Conservation (phyloP, 1,140 invertebrate genomes). For the Eumeta japonica region DNA sequence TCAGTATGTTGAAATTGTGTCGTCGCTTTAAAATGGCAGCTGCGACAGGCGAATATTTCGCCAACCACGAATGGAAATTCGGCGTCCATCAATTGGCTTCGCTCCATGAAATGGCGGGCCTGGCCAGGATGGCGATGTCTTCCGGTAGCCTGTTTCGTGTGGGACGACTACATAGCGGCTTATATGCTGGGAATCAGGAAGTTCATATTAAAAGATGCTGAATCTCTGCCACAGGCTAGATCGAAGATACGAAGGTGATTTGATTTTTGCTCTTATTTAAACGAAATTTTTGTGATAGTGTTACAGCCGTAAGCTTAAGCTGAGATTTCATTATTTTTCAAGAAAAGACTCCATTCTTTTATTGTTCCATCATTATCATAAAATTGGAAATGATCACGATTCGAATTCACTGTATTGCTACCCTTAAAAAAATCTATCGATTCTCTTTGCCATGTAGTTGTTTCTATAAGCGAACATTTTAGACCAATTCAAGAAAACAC, state of each 20-base stretch:
- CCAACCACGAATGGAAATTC: constrained; percentile 85
- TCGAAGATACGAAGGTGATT: constrained; percentile 65
- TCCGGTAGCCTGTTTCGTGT: constrained; percentile 29
- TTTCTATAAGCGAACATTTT: too few species aligned
- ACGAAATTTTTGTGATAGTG: too few species aligned
- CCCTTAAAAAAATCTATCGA: too few species aligned
- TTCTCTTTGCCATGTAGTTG: too few species aligned
- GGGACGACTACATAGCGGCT: constrained; percentile 52
- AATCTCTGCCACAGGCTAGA: constrained; percentile 64
- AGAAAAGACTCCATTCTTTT: too few species aligned
- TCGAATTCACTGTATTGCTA: too few species aligned
- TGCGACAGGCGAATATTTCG: constrained; percentile 81
- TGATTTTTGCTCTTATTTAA: too few species aligned
- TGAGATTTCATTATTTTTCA: too few species aligned
- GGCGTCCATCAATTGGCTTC: constrained; percentile 70
- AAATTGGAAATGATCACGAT: too few species aligned
- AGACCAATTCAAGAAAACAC: too few species aligned
- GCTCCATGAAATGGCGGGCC: constrained; percentile 62
- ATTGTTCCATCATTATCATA: too few species aligned
- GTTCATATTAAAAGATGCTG: constrained; percentile 76
- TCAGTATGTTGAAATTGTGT: constrained; percentile 81
- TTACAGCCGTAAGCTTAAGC: too few species aligned
- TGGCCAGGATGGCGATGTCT: constrained; percentile 61
- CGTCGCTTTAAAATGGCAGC: constrained; percentile 77
- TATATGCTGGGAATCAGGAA: constrained; percentile 79